Percentiles rank a stretch among this genome's conserved stretches.
Evolutionary conservation across 35 echinoderm and acorn worm species (phyloP).

Genomic region (Eucidaris tribuloides): DNA sequence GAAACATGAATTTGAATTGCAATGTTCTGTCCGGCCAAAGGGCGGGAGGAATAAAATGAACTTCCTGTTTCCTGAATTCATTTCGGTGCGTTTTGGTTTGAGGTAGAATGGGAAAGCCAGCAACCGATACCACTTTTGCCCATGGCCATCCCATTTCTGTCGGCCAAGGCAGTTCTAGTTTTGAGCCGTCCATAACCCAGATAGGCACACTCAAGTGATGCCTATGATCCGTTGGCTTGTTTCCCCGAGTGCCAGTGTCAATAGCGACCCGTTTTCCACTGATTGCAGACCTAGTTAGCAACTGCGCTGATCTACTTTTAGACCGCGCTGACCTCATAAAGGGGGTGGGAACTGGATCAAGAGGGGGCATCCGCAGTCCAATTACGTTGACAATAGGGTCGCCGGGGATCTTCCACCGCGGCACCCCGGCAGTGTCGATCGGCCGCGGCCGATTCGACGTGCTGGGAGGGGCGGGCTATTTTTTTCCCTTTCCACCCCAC

Average conservation of each 20-base stretch:
- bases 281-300: conserved; percentile 49
- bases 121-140: too few relatives aligned
- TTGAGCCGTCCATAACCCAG: conserved; percentile 56
- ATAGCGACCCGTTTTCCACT: conserved; percentile 40
- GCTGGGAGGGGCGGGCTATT: background rate
- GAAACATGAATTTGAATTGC: too few relatives aligned
- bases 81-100: too few relatives aligned
- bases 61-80: too few relatives aligned
- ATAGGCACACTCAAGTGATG: conserved; percentile 31
- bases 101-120: too few relatives aligned
- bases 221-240: conserved; percentile 53
- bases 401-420: background rate
- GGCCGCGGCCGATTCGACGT: too few relatives aligned
- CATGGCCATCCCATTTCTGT: conserved; percentile 44
- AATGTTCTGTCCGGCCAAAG: too few relatives aligned
- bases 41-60: too few relatives aligned
- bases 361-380: conserved; percentile 46
- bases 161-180: conserved; percentile 33
- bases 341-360: conserved; percentile 51
- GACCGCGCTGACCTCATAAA: conserved; percentile 58
- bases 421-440: too few relatives aligned
- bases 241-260: conserved; percentile 56
- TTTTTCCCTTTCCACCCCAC: background rate
- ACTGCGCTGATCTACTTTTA: conserved; percentile 54
- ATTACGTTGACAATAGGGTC: conserved; percentile 30